Conservation (phyloP, 1,140 invertebrate species). For the Drosophila pseudoananassae region DNA sequence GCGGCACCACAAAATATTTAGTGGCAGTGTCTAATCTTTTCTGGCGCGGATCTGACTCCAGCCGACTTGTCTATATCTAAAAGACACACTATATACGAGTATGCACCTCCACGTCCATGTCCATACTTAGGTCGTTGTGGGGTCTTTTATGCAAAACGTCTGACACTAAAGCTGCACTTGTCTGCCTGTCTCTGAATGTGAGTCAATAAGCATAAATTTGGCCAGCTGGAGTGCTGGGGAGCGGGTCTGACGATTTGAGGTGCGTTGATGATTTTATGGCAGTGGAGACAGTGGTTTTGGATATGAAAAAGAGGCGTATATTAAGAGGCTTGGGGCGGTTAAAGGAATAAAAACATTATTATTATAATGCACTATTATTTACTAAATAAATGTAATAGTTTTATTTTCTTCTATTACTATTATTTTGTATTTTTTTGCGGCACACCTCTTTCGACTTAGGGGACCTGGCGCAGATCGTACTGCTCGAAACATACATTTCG, state of each 20-base stretch:
- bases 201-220: constrained; percentile 57
- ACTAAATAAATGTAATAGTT: too few relatives aligned
- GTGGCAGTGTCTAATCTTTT: constrained; percentile 52
- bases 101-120: constrained; percentile 15
- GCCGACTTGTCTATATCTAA: constrained; percentile 12
- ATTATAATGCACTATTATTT: too few relatives aligned
- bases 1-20: constrained; percentile 60
- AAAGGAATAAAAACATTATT: too few relatives aligned
- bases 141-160: constrained; percentile 70
- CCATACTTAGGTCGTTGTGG: constrained; percentile 7
- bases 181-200: constrained; percentile 19
- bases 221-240: constrained; percentile 18
- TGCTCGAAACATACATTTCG: too few relatives aligned
- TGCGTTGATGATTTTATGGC: constrained; percentile 35
- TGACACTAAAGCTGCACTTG: constrained; percentile 35
- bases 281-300: constrained; percentile 11
- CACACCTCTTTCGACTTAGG: too few relatives aligned
- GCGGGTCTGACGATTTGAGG: constrained; percentile 31
- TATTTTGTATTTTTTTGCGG: too few relatives aligned
- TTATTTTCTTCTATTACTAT: too few relatives aligned
- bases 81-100: constrained; percentile 1
- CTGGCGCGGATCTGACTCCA: constrained; percentile 23
- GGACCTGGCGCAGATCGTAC: too few relatives aligned
- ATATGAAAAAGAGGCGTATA: neutral
- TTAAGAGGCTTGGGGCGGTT: too few relatives aligned